These are phyloP conservation scores for Antechinus stuartii DNA, from an alignment of 2,113 vertebrate species.

Conservation along the genomic window DNA sequence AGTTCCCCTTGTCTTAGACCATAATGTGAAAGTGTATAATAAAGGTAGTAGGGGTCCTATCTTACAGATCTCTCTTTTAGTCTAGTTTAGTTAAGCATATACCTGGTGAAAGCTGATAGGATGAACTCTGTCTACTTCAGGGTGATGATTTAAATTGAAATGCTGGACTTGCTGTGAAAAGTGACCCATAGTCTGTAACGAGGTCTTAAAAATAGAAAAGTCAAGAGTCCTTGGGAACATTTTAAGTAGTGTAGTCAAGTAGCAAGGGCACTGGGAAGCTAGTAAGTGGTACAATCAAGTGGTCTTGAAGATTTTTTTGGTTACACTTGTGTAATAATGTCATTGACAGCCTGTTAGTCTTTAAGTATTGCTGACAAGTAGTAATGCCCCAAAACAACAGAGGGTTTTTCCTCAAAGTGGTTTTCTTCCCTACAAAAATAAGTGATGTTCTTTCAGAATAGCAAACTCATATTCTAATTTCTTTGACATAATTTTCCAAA, in stretches of 20 bases:
- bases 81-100: not conserved
- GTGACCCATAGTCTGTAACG: slow-evolving; percentile 43
- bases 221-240: slow-evolving; percentile 73
- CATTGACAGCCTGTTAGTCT: not conserved
- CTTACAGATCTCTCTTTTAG: not conserved
- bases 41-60: not conserved
- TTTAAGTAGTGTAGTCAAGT: slow-evolving; percentile 64
- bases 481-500: not conserved
- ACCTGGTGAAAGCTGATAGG: slow-evolving; percentile 42
- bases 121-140: slow-evolving; percentile 56
- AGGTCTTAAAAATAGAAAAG: slow-evolving; percentile 57
- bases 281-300: slow-evolving; percentile 44
- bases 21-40: not conserved
- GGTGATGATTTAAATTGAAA: slow-evolving; percentile 65
- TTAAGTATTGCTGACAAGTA: not conserved
- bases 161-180: slow-evolving; percentile 45
- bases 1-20: not conserved
- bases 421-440: slow-evolving; percentile 32
- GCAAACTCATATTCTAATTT: not conserved
- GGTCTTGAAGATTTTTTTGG: slow-evolving; percentile 60
- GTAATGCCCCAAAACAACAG: not conserved
- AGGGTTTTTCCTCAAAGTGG: not conserved
- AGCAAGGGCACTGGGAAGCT: slow-evolving; percentile 57
- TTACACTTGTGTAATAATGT: not conserved
- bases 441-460: not conserved